These are phyloP conservation scores for Eidolon helvum DNA, from an alignment of 2,113 vertebrate genomes.

Conservation along the genomic window DNA sequence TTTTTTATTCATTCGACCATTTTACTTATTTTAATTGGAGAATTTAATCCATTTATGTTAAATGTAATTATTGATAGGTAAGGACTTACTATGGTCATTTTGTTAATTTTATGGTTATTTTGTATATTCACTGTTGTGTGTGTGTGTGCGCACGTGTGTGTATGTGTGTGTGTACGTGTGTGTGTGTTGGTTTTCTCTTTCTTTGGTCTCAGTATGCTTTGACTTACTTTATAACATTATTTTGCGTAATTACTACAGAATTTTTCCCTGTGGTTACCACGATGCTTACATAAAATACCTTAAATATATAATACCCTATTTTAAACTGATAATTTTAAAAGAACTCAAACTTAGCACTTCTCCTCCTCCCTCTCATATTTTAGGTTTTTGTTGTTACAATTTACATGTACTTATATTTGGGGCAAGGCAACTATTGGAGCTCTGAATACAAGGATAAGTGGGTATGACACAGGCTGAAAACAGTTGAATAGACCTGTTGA, in stretches of 20 bases:
- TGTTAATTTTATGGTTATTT: not conserved
- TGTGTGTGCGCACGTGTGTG: no score
- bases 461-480: not conserved
- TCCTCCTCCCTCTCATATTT: not conserved
- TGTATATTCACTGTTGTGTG: not conserved
- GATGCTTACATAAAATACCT: not conserved
- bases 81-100: not conserved
- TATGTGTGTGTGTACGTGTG: not conserved
- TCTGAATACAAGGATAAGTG: not conserved
- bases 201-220: not conserved
- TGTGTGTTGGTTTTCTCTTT: not conserved
- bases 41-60: not conserved
- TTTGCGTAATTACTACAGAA: not conserved
- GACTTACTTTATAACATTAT: not conserved
- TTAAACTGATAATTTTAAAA: not conserved
- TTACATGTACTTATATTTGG: not conserved
- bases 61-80: not conserved
- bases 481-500: not conserved
- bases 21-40: not conserved
- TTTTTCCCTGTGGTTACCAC: not conserved
- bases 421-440: not conserved
- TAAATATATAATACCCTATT: not conserved
- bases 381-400: not conserved
- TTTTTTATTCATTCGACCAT: not conserved
- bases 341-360: not conserved